These are phyloP conservation scores for Porites cylindrica DNA, from an alignment of 92 coral and sea anemone species.

Conservation along the genomic window DNA sequence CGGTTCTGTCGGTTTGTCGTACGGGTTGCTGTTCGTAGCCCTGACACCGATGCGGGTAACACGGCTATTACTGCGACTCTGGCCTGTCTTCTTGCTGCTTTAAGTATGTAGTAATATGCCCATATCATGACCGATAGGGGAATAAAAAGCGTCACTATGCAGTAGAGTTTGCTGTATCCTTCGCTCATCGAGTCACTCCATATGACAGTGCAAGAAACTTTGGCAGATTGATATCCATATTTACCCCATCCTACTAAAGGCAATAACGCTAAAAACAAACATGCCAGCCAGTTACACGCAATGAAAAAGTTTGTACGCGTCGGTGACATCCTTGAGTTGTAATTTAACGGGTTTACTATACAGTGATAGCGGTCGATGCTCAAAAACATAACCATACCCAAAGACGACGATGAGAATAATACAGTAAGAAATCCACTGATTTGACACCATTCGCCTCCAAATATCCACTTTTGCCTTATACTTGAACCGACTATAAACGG, in stretches of 20 bases:
- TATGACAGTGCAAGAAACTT: slow-evolving; percentile 83
- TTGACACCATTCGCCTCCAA: slow-evolving; percentile 90
- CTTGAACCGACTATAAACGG: slow-evolving; percentile 89
- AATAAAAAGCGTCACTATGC: slow-evolving; percentile 57
- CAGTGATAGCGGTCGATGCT: slow-evolving; percentile 96
- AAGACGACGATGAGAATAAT: slow-evolving; percentile 78
- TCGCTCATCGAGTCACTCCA: slow-evolving; percentile 88
- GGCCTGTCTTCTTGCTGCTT: slow-evolving; percentile 95
- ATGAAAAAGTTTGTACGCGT: slow-evolving; percentile 73
- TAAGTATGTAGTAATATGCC: slow-evolving; percentile 88
- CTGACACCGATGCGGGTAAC: slow-evolving; percentile 50
- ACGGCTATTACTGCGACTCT: slow-evolving; percentile 83
- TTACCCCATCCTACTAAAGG: slow-evolving; percentile 98
- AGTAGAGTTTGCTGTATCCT: slow-evolving; percentile 90
- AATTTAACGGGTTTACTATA: slow-evolving; percentile 88
- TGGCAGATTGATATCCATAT: slow-evolving; percentile 81
- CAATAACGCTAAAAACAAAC: slow-evolving; percentile 85
- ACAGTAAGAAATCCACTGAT: slow-evolving; percentile 82
- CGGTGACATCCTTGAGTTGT: slow-evolving; percentile 86
- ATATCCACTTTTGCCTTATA: slow-evolving; percentile 76
- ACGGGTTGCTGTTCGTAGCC: slow-evolving; percentile 62
- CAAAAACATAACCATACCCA: slow-evolving; percentile 83
- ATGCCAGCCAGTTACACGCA: slow-evolving; percentile 77
- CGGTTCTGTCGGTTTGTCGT: slow-evolving; percentile 37
- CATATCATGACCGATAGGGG: slow-evolving; percentile 77